Percentiles rank a stretch among this genome's conserved stretches.
Conservation (phyloP, 2,113 vertebrate genomes). For the Eudyptes chrysolophus region DNA sequence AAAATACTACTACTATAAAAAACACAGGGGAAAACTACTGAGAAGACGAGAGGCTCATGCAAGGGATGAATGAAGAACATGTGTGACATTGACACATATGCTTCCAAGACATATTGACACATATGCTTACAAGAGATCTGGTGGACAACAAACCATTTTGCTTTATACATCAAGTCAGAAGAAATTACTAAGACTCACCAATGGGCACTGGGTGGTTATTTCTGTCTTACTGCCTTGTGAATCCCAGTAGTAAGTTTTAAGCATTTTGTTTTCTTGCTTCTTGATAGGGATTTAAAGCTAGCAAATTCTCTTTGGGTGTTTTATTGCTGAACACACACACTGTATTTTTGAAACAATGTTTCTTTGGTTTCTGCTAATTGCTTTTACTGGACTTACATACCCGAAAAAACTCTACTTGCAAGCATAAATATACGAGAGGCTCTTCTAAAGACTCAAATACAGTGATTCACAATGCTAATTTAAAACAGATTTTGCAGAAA, state of each 20-base stretch:
- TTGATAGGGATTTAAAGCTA: neutral
- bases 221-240: neutral
- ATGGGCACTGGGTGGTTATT: neutral
- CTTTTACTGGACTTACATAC: neutral
- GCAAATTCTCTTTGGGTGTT: neutral
- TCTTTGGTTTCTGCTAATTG: neutral
- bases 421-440: neutral
- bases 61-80: neutral
- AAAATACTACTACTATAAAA: neutral
- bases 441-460: neutral
- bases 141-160: neutral
- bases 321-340: neutral
- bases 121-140: neutral
- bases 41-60: neutral
- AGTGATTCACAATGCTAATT: neutral
- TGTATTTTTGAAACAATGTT: neutral
- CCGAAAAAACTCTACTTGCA: neutral
- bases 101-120: neutral
- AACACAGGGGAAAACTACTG: neutral
- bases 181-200: neutral
- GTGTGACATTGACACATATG: neutral
- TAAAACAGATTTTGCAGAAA: constrained; percentile 4
- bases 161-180: neutral
- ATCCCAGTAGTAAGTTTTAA: neutral
- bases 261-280: neutral